A percentile compares a stretch with the other conserved stretches of the same genome.
Evolutionary conservation across 1,140 invertebrate genomes (phyloP).

Genomic region (Drosophila pallidifrons): DNA sequence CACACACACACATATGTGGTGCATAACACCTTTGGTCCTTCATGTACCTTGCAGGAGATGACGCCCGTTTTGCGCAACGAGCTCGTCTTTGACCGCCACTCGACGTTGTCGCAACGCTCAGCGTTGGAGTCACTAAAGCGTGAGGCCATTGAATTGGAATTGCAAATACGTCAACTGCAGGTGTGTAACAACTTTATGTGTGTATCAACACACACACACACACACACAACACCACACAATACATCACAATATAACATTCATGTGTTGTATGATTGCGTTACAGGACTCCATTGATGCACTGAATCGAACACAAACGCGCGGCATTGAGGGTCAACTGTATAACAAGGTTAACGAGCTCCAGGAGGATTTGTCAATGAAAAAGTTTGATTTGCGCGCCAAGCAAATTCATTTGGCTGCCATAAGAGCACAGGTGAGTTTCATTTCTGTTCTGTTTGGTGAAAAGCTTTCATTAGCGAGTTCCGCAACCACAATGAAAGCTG

Average conservation of each 20-base stretch:
- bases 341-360: constrained; percentile 98
- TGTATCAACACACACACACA: no score
- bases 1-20: background rate
- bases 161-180: constrained; percentile 93
- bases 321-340: constrained; percentile 92
- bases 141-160: constrained; percentile 92
- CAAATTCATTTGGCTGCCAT: constrained; percentile 96
- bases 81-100: constrained; percentile 92
- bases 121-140: constrained; percentile 92
- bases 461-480: constrained; percentile 20
- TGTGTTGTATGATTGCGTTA: constrained; percentile 3
- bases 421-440: constrained; percentile 92
- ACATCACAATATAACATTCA: background rate
- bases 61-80: constrained; percentile 92
- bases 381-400: constrained; percentile 95
- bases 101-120: constrained; percentile 89
- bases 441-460: constrained; percentile 11
- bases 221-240: background rate
- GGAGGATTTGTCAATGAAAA: constrained; percentile 97
- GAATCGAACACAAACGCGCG: constrained; percentile 94
- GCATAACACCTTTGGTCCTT: background rate
- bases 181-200: constrained; percentile 65
- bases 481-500: constrained; percentile 9
- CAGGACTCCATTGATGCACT: constrained; percentile 94
- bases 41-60: constrained; percentile 85